Evolutionary conservation across 1,140 invertebrate genomes (phyloP), one percentile per base, ranked within the genome.

Genomic region (Phortica variegata): DNA sequence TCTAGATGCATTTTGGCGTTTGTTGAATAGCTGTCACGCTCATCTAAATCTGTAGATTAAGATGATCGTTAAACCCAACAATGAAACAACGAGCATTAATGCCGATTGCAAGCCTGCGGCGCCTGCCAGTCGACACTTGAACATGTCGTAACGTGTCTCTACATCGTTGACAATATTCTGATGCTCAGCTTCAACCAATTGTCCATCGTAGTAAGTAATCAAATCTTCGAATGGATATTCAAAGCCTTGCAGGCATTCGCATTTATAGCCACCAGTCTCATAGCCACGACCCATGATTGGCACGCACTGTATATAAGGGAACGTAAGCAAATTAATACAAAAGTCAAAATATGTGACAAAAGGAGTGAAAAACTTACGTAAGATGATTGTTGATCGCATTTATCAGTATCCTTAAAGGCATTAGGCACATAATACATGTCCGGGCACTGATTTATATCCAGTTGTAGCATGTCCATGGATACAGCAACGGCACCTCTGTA

Each of bases 221-320:
- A 84, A 79, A 78, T 95, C 93, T 78, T 96, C 93, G 74, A 94
- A 97, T 1, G 95, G 94, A 82, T 97, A 98, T 74, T 98, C 96
- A 70, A 86, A 98, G 18, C 95, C 95, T 79, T 98, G 95, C 43
- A 91, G 85, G 72, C 95, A 98, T 75, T 97, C 94, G 77, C 96
- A 98, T 79, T 98, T 98, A 79, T 98, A 98, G n/a, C 93, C 93
- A 41, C 95, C 95, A 10, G 86, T 85, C 54, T 93, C 87, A 75
- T 92, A 96, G 37, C 91, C 90, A 73, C 93, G 83, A 12, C 94
- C 93, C 57, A 90, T 83, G 50, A 97, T 90, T 10, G 94, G 93
- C 16, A 96, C 90, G 77, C 95, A 98, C 93, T 97, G 78, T 23
- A 19, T 56, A 33, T 56, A 55, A 49, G 47, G 49, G 49, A 54